Percentiles rank a stretch among this genome's conserved stretches.
Evolutionary conservation across 1,140 invertebrate species (phyloP).

Genomic region (Lineus longissimus): DNA sequence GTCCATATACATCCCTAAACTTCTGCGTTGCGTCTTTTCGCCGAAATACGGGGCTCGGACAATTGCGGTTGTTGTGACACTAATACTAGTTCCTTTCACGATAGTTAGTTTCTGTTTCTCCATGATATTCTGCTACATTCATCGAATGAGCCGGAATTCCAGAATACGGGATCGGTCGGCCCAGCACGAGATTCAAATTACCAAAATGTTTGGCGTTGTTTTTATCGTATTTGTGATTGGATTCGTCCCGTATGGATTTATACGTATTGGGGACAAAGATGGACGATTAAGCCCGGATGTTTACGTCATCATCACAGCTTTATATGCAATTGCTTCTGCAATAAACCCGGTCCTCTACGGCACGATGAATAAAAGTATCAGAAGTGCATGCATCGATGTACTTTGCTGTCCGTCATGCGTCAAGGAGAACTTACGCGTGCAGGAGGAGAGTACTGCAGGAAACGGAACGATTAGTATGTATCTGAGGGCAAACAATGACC

Average conservation of each 20-base stretch:
- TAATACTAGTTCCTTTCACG: conserved; percentile 48
- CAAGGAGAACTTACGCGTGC: neutral
- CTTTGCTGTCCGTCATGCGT: conserved; percentile 19
- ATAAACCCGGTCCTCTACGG: conserved; percentile 51
- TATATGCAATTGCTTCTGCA: conserved; percentile 49
- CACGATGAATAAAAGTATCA: conserved; percentile 47
- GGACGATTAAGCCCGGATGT: conserved; percentile 43
- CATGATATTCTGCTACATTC: conserved; percentile 50
- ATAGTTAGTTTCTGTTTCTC: conserved; percentile 50
- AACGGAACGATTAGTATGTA: neutral
- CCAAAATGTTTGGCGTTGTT: conserved; percentile 54
- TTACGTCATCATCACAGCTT: conserved; percentile 49
- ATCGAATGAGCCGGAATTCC: conserved; percentile 36
- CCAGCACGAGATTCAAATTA: conserved; percentile 50
- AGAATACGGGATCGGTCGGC: conserved; percentile 35
- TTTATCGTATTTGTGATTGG: conserved; percentile 51
- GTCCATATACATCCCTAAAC: conserved; percentile 45
- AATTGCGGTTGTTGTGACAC: conserved; percentile 42
- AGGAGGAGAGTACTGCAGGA: neutral
- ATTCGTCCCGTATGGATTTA: conserved; percentile 49
- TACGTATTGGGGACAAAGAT: conserved; percentile 45
- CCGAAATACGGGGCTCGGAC: conserved; percentile 44
- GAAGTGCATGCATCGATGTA: conserved; percentile 38
- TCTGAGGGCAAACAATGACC: neutral
- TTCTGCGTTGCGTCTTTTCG: conserved; percentile 47